Conservation (phyloP, 2,113 vertebrate genomes). For the Mystacornis crossleyi region DNA sequence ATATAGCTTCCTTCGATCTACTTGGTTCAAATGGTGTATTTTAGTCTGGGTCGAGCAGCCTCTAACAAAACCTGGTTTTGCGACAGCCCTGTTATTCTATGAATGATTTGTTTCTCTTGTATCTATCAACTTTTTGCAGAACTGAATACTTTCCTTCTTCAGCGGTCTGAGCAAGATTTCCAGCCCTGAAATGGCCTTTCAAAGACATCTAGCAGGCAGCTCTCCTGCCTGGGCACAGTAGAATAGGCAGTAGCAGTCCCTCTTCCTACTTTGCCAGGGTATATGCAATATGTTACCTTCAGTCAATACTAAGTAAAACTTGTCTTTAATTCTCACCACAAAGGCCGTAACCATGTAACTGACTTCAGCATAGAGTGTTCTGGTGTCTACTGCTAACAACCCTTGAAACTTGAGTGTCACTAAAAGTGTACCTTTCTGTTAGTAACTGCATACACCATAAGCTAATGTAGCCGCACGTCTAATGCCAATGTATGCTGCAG, state of each 20-base stretch:
- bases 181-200: slow-evolving; percentile 47
- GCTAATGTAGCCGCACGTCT: not conserved
- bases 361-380: not conserved
- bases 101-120: slow-evolving; percentile 45
- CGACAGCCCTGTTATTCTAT: not conserved
- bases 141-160: slow-evolving; percentile 44
- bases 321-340: slow-evolving; percentile 17
- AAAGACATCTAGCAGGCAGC: slow-evolving; percentile 53
- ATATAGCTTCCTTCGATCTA: not conserved
- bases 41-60: not conserved
- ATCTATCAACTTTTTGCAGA: slow-evolving; percentile 56
- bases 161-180: slow-evolving; percentile 50
- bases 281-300: slow-evolving; percentile 3
- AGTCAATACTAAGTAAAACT: slow-evolving; percentile 5
- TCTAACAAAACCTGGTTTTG: not conserved
- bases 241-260: slow-evolving; percentile 33
- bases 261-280: slow-evolving; percentile 49
- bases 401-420: not conserved
- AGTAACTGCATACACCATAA: slow-evolving; percentile 19
- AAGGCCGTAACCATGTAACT: slow-evolving; percentile 38
- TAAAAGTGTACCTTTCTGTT: not conserved
- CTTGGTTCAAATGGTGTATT: not conserved
- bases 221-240: slow-evolving; percentile 36
- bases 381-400: slow-evolving; percentile 19
- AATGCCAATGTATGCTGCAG: not conserved